phyloP scores from a whole-genome alignment of 1,140 invertebrate genomes.

The Drosophila lowei region DNA sequence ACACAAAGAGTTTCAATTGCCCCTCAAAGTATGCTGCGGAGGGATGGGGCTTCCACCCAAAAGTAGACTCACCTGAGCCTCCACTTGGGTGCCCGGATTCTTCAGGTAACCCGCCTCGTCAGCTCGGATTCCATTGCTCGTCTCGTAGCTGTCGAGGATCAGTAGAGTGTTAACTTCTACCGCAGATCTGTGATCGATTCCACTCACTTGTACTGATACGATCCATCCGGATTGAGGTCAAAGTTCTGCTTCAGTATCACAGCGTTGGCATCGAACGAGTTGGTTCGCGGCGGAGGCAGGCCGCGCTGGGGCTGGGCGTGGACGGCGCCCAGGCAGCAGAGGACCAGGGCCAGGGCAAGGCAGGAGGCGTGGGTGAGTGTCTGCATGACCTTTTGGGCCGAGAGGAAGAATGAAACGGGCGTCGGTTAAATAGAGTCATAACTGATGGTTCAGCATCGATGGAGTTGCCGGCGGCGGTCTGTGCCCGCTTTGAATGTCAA shows the following conservation, averaged over 20 bases:
- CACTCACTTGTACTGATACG: slow-evolving; percentile 83
- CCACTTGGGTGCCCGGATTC: slow-evolving; percentile 84
- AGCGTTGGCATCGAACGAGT: slow-evolving; percentile 75
- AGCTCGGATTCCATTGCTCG: slow-evolving; percentile 86
- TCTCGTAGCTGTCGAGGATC: slow-evolving; percentile 84
- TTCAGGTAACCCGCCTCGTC: slow-evolving; percentile 86
- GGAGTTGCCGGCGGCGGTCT: slow-evolving; percentile 35
- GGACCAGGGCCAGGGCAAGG: slow-evolving; percentile 55
- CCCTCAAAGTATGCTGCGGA: slow-evolving; percentile 22
- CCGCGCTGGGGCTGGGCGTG: slow-evolving; percentile 76
- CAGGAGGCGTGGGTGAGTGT: slow-evolving; percentile 60
- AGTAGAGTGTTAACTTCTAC: slow-evolving; percentile 1
- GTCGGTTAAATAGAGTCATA: slow-evolving; percentile 54
- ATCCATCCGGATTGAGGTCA: slow-evolving; percentile 84
- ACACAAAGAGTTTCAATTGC: slow-evolving; percentile 30
- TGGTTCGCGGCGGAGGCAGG: slow-evolving; percentile 58
- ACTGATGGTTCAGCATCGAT: slow-evolving; percentile 23
- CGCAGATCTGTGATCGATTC: not conserved
- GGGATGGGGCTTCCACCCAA: not conserved
- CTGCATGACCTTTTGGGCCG: slow-evolving; percentile 73
- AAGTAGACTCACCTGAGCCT: slow-evolving; percentile 83
- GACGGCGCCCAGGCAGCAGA: slow-evolving; percentile 62
- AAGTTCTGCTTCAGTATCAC: slow-evolving; percentile 83
- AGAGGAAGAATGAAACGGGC: slow-evolving; percentile 4
- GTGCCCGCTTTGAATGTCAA: slow-evolving; percentile 52